Percentiles rank a stretch among this genome's conserved stretches.
These are phyloP conservation scores for human (Homo sapiens) DNA, from an alignment of 2,113 vertebrate genomes.

Conservation along the genomic window DNA sequence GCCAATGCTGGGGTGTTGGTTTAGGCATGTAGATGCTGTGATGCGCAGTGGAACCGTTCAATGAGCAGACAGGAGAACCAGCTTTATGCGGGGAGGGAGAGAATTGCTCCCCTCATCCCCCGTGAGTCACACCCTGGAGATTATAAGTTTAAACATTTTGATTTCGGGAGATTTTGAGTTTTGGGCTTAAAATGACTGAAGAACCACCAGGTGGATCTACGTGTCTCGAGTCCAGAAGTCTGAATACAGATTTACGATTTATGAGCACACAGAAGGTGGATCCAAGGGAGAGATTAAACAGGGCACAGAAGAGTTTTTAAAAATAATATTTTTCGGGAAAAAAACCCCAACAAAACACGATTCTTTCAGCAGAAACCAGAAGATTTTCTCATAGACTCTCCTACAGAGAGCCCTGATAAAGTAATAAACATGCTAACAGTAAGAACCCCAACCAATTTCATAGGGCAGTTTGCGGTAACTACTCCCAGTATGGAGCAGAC, in stretches of 20 bases:
- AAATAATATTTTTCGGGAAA: background rate
- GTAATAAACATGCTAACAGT: background rate
- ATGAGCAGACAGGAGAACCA: background rate
- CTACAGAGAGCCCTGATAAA: background rate
- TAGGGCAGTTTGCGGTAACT: background rate
- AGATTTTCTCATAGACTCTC: background rate
- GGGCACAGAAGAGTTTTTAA: background rate
- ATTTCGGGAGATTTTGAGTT: background rate
- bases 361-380: background rate
- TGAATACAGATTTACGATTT: background rate
- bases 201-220: background rate
- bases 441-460: background rate
- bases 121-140: background rate
- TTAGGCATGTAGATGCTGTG: background rate
- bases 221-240: background rate
- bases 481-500: background rate
- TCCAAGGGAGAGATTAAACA: background rate
- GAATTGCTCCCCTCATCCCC: background rate
- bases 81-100: background rate
- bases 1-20: background rate
- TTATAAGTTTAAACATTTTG: background rate
- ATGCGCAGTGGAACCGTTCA: background rate
- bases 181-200: background rate
- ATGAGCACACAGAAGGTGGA: background rate
- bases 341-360: background rate